Percentiles rank a stretch among this genome's conserved stretches.
These are phyloP conservation scores for Leucoraja ocellata DNA, from an alignment of 2,797 vertebrate genomes.

Conservation along the genomic window DNA sequence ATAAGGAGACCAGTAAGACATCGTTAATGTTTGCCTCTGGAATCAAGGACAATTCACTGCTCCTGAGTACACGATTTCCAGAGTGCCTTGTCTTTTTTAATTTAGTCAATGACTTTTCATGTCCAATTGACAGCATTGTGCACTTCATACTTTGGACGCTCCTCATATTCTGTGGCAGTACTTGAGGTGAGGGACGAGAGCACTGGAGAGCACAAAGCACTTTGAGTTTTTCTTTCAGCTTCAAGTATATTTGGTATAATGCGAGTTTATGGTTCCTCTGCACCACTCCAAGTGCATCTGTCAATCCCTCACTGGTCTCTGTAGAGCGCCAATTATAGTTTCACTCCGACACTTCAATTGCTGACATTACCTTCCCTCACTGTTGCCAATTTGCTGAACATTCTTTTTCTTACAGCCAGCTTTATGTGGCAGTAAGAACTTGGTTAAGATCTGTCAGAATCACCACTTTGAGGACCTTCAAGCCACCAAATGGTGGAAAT, in stretches of 20 bases:
- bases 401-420: not conserved
- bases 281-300: not conserved
- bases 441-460: not conserved
- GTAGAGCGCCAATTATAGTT: not conserved
- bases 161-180: not conserved
- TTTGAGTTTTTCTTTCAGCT: not conserved
- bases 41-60: not conserved
- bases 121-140: not conserved
- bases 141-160: not conserved
- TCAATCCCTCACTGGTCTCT: not conserved
- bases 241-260: not conserved
- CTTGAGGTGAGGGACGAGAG: not conserved
- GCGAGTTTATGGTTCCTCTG: not conserved
- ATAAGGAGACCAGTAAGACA: not conserved
- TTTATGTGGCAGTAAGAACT: not conserved
- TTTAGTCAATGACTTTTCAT: not conserved
- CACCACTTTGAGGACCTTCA: not conserved
- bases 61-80: not conserved
- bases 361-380: not conserved
- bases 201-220: not conserved
- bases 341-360: not conserved
- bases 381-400: not conserved
- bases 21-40: not conserved
- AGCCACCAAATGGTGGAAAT: not conserved
- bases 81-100: not conserved